Conservation (phyloP, 2,797 vertebrate genomes). For the Paguma larvata region DNA sequence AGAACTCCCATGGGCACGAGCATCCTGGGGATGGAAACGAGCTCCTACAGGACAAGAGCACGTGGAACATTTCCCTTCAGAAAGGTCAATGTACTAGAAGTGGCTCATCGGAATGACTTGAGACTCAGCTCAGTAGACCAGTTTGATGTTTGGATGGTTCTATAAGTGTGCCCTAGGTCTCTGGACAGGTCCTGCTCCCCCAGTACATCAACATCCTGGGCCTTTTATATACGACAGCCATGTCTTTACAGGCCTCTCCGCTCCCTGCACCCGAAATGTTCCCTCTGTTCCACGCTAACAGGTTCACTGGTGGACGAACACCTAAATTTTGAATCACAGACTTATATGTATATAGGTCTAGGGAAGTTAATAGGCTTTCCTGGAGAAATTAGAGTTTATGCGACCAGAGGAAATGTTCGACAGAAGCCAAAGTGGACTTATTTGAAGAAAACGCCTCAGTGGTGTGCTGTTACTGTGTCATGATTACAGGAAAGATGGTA, state of each 20-base stretch:
- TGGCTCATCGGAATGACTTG: background rate
- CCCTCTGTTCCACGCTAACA: background rate
- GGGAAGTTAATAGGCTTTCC: background rate
- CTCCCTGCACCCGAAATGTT: background rate
- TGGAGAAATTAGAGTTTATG: slow-evolving; percentile 25
- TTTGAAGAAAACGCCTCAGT: background rate
- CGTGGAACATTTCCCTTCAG: background rate
- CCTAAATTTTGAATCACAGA: background rate
- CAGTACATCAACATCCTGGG: background rate
- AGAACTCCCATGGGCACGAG: accelerated
- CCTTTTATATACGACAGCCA: background rate
- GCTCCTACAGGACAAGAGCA: background rate
- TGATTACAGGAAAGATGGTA: background rate
- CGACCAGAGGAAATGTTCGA: background rate
- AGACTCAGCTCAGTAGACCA: background rate
- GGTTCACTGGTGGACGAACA: background rate
- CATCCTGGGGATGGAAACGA: background rate
- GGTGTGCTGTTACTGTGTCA: background rate
- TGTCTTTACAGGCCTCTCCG: background rate
- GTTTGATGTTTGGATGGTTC: background rate
- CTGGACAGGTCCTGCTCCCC: background rate
- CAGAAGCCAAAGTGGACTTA: slow-evolving; percentile 29
- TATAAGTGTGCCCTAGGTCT: background rate
- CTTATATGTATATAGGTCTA: background rate
- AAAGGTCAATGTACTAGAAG: background rate